Percentiles rank a stretch among this genome's conserved stretches.
Evolutionary conservation across 2,888 invertebrate genomes (phyloP).

Genomic region (Calliphora vomitoria): DNA sequence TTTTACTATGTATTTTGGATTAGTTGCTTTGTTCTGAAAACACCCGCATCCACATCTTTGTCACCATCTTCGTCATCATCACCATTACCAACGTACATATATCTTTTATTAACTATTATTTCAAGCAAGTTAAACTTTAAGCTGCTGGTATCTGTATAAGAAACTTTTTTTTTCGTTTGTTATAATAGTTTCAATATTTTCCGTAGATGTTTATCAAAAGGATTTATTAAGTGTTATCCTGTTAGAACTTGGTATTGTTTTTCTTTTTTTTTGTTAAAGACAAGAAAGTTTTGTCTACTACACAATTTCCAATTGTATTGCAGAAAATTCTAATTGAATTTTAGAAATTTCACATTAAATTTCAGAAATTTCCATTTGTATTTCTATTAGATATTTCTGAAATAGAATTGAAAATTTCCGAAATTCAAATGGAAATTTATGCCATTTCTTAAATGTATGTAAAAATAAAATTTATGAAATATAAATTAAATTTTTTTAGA

Average conservation of each 20-base stretch:
- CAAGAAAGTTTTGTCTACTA: slow-evolving; percentile 30
- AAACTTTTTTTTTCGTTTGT: neutral
- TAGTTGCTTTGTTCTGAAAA: neutral
- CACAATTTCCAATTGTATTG: too few relatives aligned
- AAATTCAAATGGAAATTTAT: too few relatives aligned
- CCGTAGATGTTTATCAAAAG: slow-evolving; percentile 71
- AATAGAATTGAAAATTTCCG: too few relatives aligned
- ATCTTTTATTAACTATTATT: slow-evolving; percentile 35
- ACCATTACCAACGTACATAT: slow-evolving; percentile 4
- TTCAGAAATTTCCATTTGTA: too few relatives aligned
- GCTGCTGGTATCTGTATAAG: neutral
- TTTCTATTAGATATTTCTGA: too few relatives aligned
- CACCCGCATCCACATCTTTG: neutral
- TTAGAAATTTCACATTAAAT: too few relatives aligned
- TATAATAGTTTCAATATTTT: slow-evolving; percentile 70
- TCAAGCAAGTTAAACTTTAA: slow-evolving; percentile 40
- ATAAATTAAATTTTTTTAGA: too few relatives aligned
- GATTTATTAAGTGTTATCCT: slow-evolving; percentile 73
- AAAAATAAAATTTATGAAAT: too few relatives aligned
- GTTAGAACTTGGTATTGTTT: slow-evolving; percentile 40
- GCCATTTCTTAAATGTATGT: too few relatives aligned
- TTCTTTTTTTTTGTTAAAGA: slow-evolving; percentile 5
- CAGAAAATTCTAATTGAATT: too few relatives aligned
- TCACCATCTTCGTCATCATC: neutral
- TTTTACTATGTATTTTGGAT: slow-evolving; percentile 11